These are phyloP conservation scores for Agriopis marginaria DNA, from an alignment of 2,888 invertebrate species.

Conservation along the genomic window DNA sequence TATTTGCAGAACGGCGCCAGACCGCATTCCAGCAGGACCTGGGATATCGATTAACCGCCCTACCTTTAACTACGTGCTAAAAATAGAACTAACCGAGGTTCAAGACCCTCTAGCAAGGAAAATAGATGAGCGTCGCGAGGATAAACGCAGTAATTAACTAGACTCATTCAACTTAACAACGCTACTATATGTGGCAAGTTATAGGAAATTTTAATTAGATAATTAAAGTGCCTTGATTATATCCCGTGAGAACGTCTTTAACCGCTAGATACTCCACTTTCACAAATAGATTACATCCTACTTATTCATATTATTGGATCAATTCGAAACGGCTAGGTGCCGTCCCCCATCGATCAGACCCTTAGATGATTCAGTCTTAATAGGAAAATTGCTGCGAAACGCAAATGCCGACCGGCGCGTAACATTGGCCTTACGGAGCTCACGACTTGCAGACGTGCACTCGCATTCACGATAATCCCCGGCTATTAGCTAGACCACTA, in stretches of 20 bases:
- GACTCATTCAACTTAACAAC: constrained; percentile 30
- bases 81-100: constrained; percentile 69
- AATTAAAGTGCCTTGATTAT: background rate
- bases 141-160: constrained; percentile 44
- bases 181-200: background rate
- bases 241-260: constrained; percentile 44
- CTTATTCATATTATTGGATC: constrained; percentile 67
- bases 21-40: constrained; percentile 80
- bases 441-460: constrained; percentile 77
- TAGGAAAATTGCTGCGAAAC: constrained; percentile 80
- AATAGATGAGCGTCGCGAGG: constrained; percentile 56
- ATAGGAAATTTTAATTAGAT: constrained; percentile 1
- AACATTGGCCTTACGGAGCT: constrained; percentile 84
- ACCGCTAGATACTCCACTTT: constrained; percentile 61
- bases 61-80: constrained; percentile 69
- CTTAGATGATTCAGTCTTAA: constrained; percentile 79
- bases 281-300: constrained; percentile 79
- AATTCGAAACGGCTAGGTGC: constrained; percentile 66
- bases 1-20: constrained; percentile 79
- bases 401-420: constrained; percentile 69
- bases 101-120: constrained; percentile 63
- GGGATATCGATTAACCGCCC: constrained; percentile 76
- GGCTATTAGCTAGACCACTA: constrained; percentile 67
- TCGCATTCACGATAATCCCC: constrained; percentile 58
- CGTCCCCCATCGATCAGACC: constrained; percentile 70